Evolutionary conservation across 2,888 invertebrate species (phyloP).

Genomic region (Teleiodes luculella): DNA sequence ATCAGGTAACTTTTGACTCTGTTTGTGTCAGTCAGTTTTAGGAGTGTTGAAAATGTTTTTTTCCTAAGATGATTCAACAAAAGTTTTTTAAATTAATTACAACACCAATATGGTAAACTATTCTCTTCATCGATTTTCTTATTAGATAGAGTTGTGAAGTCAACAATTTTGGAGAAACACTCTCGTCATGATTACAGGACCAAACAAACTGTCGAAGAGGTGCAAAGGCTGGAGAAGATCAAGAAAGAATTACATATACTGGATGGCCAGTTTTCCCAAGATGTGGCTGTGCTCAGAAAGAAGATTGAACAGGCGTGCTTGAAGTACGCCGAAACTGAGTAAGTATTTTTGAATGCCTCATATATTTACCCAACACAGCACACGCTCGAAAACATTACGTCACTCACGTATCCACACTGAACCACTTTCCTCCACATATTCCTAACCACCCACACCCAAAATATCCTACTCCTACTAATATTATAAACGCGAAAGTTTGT

Average conservation of each 20-base stretch:
- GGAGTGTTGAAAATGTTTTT: neutral
- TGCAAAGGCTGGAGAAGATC: slow-evolving; percentile 79
- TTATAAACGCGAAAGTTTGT: too few species aligned
- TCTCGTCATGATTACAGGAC: slow-evolving; percentile 71
- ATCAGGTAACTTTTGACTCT: neutral
- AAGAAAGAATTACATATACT: slow-evolving; percentile 81
- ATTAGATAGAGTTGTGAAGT: too few species aligned
- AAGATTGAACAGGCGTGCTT: slow-evolving; percentile 87
- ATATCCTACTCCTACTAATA: too few species aligned
- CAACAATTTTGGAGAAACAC: too few species aligned
- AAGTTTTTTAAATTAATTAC: slow-evolving; percentile 44
- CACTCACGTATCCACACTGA: too few species aligned
- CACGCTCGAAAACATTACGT: too few species aligned
- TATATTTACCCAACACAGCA: too few species aligned
- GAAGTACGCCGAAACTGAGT: slow-evolving; percentile 87
- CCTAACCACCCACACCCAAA: too few species aligned
- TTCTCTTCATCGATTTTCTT: too few species aligned
- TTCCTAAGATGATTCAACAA: slow-evolving; percentile 31
- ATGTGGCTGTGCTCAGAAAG: slow-evolving; percentile 85
- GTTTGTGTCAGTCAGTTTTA: neutral
- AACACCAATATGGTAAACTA: slow-evolving; percentile 48
- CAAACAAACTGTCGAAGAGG: slow-evolving; percentile 85
- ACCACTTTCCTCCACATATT: too few species aligned
- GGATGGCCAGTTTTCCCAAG: slow-evolving; percentile 83
- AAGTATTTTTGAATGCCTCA: slow-evolving; percentile 45